phyloP scores from a whole-genome alignment of 2,113 vertebrate species.

The Cynopterus brachyotis region DNA sequence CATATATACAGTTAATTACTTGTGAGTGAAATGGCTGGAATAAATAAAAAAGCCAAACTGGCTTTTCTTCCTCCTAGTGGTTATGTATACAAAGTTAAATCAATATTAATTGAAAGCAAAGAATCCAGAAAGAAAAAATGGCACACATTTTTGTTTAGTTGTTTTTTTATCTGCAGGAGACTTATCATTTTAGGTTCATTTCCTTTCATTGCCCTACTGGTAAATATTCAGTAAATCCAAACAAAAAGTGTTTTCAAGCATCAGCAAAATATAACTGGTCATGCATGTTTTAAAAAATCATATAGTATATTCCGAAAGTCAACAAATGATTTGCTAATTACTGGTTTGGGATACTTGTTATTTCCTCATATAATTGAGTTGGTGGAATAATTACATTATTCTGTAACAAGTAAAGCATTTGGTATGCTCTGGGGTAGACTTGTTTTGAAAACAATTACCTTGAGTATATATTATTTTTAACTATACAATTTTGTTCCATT shows the following conservation, averaged over 20 bases:
- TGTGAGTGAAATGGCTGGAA: not conserved
- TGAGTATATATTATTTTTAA: constrained; percentile 19
- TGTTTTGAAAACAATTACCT: constrained; percentile 2
- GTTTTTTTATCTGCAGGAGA: constrained; percentile 6
- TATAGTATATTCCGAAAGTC: constrained; percentile 1
- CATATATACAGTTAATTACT: not conserved
- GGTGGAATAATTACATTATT: not conserved
- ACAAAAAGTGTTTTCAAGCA: not conserved
- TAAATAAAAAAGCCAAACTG: not conserved
- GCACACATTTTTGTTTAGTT: not conserved
- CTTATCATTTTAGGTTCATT: not conserved
- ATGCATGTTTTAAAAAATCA: not conserved
- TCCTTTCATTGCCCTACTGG: not conserved
- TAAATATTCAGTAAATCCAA: not conserved
- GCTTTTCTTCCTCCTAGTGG: not conserved
- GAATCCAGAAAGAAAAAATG: not conserved
- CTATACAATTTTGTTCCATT: not conserved
- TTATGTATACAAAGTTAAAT: constrained; percentile 15
- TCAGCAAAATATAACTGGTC: not conserved
- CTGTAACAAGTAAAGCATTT: not conserved
- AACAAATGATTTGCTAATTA: not conserved
- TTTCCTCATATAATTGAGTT: not conserved
- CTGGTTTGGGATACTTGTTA: not conserved
- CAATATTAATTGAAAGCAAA: constrained; percentile 8
- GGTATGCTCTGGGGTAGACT: not conserved